Evolutionary conservation across 2,113 vertebrate species (phyloP), one percentile per base, ranked within the genome.

Genomic region (Hydrolagus affinis): DNA sequence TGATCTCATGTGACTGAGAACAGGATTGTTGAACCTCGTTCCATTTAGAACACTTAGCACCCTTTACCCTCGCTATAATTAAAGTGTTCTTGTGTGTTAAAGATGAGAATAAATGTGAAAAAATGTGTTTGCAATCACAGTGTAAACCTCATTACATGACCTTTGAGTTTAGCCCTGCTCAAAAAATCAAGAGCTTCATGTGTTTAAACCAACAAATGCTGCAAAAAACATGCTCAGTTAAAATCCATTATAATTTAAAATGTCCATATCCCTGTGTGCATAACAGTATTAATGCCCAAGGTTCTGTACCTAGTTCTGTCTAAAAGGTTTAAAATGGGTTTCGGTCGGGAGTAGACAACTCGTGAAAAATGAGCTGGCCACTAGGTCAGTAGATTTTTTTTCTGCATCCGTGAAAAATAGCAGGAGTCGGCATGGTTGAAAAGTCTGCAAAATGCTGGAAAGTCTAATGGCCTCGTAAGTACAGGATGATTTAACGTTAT

Each of bases 341-440:
- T 80, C 59, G 25, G 57, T n/a, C n/a, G 12, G 60, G 25, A 83
- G 32, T 0, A 30, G 77, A 66, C 77, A 83, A 30, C 66, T 83
- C 60, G 3, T 83, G 77, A 83, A 66, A 83, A 66, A 83, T 83
- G 77, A 83, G 77, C 77, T 32, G 23, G 77, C 4, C 77, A 83
- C 14, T 3, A 83, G 77, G 77, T 83, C 77, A 83, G 60, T 25
- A 83, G 77, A 15, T 23, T 64, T 83, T 74, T 83, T 62, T 83
- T 80, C 66, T 66, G 66, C 77, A 66, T 66, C 60, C 25, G 30
- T 83, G 77, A 83, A 83, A 83, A 66, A 83, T 83, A 64, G 25
- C 77, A 28, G 12, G 76, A 60, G 14, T 30, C 7, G 11, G 23
- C 14, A 62, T 30, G 12, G 23, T 62, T 64, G 59, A 60, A 80